Evolutionary conservation across 1,140 invertebrate genomes (phyloP).

Genomic region (Caenorhabditis briggsae): DNA sequence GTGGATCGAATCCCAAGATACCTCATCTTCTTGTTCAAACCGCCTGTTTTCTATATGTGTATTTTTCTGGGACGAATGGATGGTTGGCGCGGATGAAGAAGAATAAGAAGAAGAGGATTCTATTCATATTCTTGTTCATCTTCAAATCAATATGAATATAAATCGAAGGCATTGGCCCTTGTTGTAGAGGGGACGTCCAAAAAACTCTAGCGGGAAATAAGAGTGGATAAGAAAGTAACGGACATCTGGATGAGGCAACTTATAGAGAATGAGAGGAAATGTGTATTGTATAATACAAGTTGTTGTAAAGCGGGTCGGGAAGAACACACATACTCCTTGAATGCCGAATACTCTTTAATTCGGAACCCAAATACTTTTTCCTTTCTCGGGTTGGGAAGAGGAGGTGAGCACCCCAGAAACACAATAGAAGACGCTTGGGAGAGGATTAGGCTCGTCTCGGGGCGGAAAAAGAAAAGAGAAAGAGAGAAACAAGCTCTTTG

Average conservation of each 20-base stretch:
- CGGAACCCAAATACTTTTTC: conserved; percentile 49
- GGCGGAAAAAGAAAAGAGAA: conserved; percentile 2
- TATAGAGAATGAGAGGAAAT: neutral
- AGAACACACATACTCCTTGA: conserved; percentile 13
- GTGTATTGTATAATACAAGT: conserved; percentile 53
- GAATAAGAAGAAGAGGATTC: neutral
- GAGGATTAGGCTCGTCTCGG: conserved; percentile 44
- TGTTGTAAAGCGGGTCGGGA: conserved; percentile 43
- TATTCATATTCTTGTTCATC: neutral
- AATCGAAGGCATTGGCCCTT: neutral
- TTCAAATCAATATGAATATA: conserved; percentile 28
- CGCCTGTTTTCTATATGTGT: neutral
- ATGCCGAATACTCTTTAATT: conserved; percentile 54
- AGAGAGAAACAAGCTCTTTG: neutral
- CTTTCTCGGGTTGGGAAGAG: neutral
- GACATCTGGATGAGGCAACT: conserved; percentile 19
- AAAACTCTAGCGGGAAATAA: neutral
- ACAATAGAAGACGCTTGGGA: conserved; percentile 6
- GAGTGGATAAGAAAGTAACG: conserved; percentile 15
- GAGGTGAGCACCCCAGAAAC: conserved; percentile 9
- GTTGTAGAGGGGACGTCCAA: neutral
- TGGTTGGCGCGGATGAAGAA: neutral
- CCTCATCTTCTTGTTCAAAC: conserved; percentile 1
- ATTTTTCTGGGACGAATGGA: conserved; percentile 1
- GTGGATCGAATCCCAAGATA: neutral